Evolutionary conservation across 2,888 invertebrate species (phyloP), one percentile per base, ranked within the genome.

Genomic region (Pollenia labialis): DNA sequence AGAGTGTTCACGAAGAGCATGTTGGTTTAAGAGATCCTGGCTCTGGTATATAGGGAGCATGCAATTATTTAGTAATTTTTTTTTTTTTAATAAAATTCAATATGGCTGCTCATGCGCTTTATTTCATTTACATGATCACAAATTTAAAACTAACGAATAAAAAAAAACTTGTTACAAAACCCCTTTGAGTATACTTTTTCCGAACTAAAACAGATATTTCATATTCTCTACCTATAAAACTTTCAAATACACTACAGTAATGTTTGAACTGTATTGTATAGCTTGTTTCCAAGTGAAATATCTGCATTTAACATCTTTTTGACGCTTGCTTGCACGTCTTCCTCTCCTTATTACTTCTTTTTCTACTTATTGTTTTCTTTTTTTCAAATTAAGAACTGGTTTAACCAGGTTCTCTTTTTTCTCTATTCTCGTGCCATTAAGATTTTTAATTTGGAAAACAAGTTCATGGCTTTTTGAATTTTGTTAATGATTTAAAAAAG

Each of bases 401-500:
- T 89, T 88, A 77, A 89, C 88, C 72, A 88, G 88, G 66, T 84
- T 76, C 81, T 84, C 58, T 86, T 80, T 46, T 69, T 52, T 58
- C 7, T 18, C 52, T 54, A 10, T 14, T 62, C 52, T 76, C 46
- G 68, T 50, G 66, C 60, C 81, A 62, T 69, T 52, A 54, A 66
- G 72, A 81, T 75, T 52, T 76, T 64, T 71, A 48, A 14, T 76
- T 72, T 71, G 42, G 50, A 85, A 88, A 85, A 87, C 89, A 89
- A 89, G 89, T 89, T 89, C 89, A 89, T 87, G 88, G 89, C 85
- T 87, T 80, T 85, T 85, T 85, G 69, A 81, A 80, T 85, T 82
- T 75, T 75, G 69, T 88, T 85, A 81, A 87, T 86, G 80, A 58
- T 74, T 62, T 18, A 12, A 46, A 32, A 23, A 52, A 52, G 68